Base-by-base conservation (phyloP, 1,140 invertebrate genomes). In the Panonychus citri region DNA sequence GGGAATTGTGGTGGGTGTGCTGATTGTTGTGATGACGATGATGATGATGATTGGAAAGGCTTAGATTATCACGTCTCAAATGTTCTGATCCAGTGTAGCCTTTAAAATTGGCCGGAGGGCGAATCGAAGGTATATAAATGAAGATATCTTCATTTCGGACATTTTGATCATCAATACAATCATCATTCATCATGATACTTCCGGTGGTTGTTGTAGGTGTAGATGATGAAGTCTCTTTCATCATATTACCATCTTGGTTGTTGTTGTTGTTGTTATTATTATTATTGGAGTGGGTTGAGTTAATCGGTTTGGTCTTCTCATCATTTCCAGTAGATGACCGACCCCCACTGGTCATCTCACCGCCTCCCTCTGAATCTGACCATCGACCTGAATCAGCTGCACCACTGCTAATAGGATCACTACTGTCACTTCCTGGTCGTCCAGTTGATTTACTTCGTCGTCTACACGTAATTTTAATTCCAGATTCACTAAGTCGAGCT, bases 71-170 rank as follows among this genome's bases (percentile, higher is more conserved):
- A 46, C 56, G 4, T 21, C 34, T 21, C 52, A 54, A 28, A 19
- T 26, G 15, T 40, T 21, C 37, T 53, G 52, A 43, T 3, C 21
- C 52, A 39, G 17, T 54, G 25, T 55, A 56, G 0, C 54, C 50
- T 17, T 59, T 57, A 21, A 63, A 63, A 10, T 56, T 56, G 5
- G 55, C n/a, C 0, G 60, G 60, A 4, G 60, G 60, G 7, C 57
- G 46, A 19, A 63, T 61, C 1, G 62, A 57, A 0, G 62, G 62
- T 10, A 63, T 57, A 30, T 63, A 60, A 13, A 63, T 63, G 25
- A 63, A 59, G 17, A 61, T 60, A 48, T 63, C 62, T 57, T 63
- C 62, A 17, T 55, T 63, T 17, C 50, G 27, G 12, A 53, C 40
- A 53, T 57, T 52, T 25, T 57, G 49, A 27, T 53, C 56, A 30